Percentiles rank a stretch among this genome's conserved stretches.
Conservation (phyloP, 2,888 invertebrate species). For the Podabrus alpinus region DNA sequence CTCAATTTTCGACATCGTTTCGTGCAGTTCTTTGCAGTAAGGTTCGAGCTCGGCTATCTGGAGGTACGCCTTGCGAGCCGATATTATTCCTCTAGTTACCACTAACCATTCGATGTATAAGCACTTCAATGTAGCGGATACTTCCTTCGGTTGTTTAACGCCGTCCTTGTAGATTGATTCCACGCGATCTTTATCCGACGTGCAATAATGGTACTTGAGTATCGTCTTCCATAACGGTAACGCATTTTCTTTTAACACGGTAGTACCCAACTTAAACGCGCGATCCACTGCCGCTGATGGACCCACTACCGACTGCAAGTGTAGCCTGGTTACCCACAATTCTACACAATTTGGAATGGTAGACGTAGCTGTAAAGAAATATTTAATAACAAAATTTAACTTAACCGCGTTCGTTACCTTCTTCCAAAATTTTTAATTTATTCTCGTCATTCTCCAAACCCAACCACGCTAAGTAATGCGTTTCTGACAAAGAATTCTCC, state of each 20-base stretch:
- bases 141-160: conserved; percentile 57
- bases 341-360: conserved; percentile 55
- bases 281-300: conserved; percentile 49
- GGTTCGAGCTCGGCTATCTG: conserved; percentile 54
- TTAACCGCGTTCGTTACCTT: conserved; percentile 11
- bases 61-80: conserved; percentile 66
- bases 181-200: conserved; percentile 48
- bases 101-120: conserved; percentile 64
- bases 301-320: conserved; percentile 55
- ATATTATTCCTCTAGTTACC: conserved; percentile 56
- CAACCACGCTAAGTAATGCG: conserved; percentile 46
- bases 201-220: conserved; percentile 48
- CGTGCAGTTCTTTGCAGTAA: conserved; percentile 47
- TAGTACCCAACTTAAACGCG: conserved; percentile 47
- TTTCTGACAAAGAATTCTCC: conserved; percentile 42
- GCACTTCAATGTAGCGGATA: conserved; percentile 62
- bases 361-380: conserved; percentile 51
- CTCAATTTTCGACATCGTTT: conserved; percentile 58
- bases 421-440: conserved; percentile 37
- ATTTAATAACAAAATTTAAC: neutral
- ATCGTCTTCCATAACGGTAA: conserved; percentile 57
- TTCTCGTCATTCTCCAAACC: conserved; percentile 41
- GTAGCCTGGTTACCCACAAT: conserved; percentile 60
- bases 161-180: conserved; percentile 55
- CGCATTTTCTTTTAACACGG: conserved; percentile 51